Percentiles rank a stretch among this genome's conserved stretches.
phyloP scores from a whole-genome alignment of 2,888 invertebrate species.

The Calliphora vomitoria region DNA sequence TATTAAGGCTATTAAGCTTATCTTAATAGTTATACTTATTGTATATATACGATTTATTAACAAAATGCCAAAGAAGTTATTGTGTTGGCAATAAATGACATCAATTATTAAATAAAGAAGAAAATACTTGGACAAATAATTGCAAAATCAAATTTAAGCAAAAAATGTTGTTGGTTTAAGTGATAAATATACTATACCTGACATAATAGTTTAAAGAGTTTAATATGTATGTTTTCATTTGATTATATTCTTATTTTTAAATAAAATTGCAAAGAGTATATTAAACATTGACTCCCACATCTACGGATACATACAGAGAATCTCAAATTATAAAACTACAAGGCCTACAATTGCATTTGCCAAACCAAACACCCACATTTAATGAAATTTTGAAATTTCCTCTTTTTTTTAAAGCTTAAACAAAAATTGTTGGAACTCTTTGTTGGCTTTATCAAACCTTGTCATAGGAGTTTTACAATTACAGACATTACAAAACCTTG shows the following conservation, averaged over 20 bases:
- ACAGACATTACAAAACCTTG: conserved; percentile 37
- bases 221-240: conserved; percentile 16
- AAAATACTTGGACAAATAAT: not conserved
- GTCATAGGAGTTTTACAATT: conserved; percentile 42
- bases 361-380: conserved; percentile 42
- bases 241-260: conserved; percentile 14
- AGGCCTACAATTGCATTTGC: not conserved
- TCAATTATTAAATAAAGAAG: not conserved
- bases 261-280: not conserved
- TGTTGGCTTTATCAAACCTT: conserved; percentile 2
- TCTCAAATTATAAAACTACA: not conserved
- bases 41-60: not conserved
- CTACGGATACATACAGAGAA: not conserved
- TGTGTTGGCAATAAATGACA: not conserved
- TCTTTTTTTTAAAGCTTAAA: not conserved
- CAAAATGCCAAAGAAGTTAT: not conserved
- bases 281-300: not conserved
- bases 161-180: not conserved
- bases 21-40: not conserved
- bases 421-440: not conserved
- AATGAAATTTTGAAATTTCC: conserved; percentile 28
- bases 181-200: not conserved
- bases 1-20: not conserved
- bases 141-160: not conserved
- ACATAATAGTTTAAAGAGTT: conserved; percentile 13